Base-by-base conservation (phyloP, 2,888 invertebrate genomes). In the Helobdella robusta region DNA sequence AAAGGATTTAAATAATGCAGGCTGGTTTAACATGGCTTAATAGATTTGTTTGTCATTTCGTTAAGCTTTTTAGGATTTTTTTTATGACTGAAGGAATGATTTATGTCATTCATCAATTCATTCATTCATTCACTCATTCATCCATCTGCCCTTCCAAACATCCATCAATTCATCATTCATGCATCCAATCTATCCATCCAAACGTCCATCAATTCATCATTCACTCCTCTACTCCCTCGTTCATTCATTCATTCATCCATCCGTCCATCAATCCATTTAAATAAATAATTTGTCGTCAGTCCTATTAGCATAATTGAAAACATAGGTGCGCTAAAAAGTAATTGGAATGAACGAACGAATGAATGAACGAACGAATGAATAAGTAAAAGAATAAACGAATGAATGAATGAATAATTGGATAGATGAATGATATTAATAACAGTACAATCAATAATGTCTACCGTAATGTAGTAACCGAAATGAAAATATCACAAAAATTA, bases 331-430 rank as follows among this genome's bases (percentile, higher is more conserved):
- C 23, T 46, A 20, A 46, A 8, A 2, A n/a, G 23, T 8, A 46
- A 8, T 8, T 6, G 20, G 56, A 56, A 28, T 56, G 23, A 56
- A 1, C 18, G 11, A 2, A n/a, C 30, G 56, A 56, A 56, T 56
- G 56, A 56, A 56, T 6, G 56, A 56, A 52, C 20, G 52, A 52
- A 52, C 23, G 52, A 52, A 20, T 52, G 52, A 52, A 18, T 18
- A 20, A 18, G 23, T 20, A 52, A n/a, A n/a, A n/a, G n/a, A n/a
- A n/a, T n/a, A n/a, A n/a, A 52, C 20, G 52, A 52, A 52, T 52
- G 52, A 52, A 52, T 52, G 52, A 52, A 52, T 52, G 11, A 18
- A 40, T 40, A 40, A 20, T 25, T 48, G 48, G 25, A 48, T 25
- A 48, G 48, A 20, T 23, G 48, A 48, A 48, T 48, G 25, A 48